phyloP scores from a whole-genome alignment of 2,797 vertebrate species.

The Neomorphus geoffroyi region DNA sequence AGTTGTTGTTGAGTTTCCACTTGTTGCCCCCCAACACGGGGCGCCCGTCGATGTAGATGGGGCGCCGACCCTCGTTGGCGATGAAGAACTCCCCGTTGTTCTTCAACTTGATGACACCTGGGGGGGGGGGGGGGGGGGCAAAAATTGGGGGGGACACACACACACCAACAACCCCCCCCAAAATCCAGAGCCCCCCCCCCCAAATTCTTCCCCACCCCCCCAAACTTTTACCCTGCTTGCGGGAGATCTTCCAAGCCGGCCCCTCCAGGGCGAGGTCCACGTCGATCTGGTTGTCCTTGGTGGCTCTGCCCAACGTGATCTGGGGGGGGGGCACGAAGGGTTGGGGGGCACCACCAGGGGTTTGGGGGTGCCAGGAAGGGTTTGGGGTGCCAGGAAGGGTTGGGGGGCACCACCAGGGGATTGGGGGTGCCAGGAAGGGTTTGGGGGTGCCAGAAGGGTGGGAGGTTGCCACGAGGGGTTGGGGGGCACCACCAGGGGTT shows the following conservation, averaged over 20 bases:
- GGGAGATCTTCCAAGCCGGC: conserved; percentile 96
- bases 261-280: conserved; percentile 94
- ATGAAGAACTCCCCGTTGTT: conserved; percentile 98
- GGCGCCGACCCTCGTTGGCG: conserved; percentile 92
- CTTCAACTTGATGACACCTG: conserved; percentile 95
- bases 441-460: too few relatives aligned
- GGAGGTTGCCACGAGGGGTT: too few relatives aligned
- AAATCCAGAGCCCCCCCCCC: neutral
- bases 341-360: too few relatives aligned
- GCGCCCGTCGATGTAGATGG: conserved; percentile 93
- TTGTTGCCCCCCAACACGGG: conserved; percentile 93
- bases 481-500: too few relatives aligned
- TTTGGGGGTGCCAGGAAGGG: too few relatives aligned
- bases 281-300: conserved; percentile 97
- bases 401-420: too few relatives aligned
- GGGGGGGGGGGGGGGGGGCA: accelerated
- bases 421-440: too few relatives aligned
- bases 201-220: too few relatives aligned
- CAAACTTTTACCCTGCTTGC: conserved; percentile 87
- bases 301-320: conserved; percentile 94
- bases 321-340: too few relatives aligned
- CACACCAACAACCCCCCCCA: too few relatives aligned
- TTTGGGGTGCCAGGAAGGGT: too few relatives aligned
- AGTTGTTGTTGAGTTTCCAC: conserved; percentile 97
- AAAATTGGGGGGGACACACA: too few relatives aligned